Percentiles rank a stretch among this genome's conserved stretches.
Evolutionary conservation across 2,113 vertebrate species (phyloP).

Genomic region (Indicator maculatus): DNA sequence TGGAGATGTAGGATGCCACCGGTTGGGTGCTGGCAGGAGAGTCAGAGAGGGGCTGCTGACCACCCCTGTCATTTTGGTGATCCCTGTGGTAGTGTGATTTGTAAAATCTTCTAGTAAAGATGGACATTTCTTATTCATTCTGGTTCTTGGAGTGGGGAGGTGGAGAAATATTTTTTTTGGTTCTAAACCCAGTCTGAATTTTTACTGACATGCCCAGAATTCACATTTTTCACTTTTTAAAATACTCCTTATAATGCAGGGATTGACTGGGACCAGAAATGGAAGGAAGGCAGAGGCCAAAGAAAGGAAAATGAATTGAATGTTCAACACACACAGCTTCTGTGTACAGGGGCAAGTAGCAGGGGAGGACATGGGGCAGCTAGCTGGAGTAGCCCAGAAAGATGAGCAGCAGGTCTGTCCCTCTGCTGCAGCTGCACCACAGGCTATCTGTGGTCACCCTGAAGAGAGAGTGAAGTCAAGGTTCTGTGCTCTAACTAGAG

Average conservation of each 20-base stretch:
- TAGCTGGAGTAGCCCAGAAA: neutral
- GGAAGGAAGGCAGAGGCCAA: neutral
- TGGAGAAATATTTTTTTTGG: neutral
- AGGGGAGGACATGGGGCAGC: neutral
- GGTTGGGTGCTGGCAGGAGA: accelerated
- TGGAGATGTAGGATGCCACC: neutral
- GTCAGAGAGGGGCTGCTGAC: neutral
- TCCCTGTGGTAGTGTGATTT: neutral
- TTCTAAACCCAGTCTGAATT: neutral
- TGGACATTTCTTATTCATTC: neutral
- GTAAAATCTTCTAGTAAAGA: neutral
- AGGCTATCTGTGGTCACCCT: accelerated
- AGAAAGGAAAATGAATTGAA: neutral
- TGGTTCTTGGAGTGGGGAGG: neutral
- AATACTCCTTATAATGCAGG: accelerated
- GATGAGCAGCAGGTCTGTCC: neutral
- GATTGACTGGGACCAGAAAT: neutral
- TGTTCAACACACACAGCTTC: accelerated
- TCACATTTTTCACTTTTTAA: neutral
- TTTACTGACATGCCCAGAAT: neutral
- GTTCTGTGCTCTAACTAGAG: neutral
- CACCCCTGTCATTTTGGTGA: accelerated
- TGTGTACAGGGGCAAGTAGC: neutral
- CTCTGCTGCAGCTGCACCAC: accelerated
- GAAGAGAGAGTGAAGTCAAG: neutral